Conservation (phyloP, 2,888 invertebrate species). For the Stenolophus ochropezus region DNA sequence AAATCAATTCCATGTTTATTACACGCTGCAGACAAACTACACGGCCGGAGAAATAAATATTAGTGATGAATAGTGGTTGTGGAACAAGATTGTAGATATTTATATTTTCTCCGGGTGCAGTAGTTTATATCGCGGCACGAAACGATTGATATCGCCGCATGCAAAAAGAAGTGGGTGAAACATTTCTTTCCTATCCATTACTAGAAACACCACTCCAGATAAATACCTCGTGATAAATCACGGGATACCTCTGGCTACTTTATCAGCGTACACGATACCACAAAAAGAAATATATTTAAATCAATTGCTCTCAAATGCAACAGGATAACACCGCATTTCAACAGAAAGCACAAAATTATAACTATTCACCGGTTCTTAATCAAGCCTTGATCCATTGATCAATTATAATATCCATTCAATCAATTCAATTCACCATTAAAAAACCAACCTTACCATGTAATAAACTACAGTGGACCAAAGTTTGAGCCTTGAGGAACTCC, state of each 20-base stretch:
- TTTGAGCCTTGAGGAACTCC: no score
- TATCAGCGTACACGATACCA: constrained; percentile 20
- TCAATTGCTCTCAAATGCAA: no score
- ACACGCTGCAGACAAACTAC: not conserved
- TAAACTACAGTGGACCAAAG: no score
- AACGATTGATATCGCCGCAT: constrained; percentile 19
- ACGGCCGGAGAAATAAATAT: not conserved
- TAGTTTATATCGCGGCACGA: constrained; percentile 22
- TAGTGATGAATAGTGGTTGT: not conserved
- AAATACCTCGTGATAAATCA: constrained; percentile 30
- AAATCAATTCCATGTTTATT: no score
- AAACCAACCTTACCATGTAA: no score
- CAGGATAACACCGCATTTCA: no score
- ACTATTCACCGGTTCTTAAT: no score
- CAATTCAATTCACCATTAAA: no score
- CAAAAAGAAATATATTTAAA: not conserved
- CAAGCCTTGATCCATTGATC: no score
- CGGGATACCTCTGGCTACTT: not conserved
- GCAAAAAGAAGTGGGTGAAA: constrained; percentile 25
- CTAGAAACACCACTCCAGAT: constrained; percentile 31
- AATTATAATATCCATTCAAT: no score
- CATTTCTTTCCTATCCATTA: constrained; percentile 39
- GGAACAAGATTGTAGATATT: not conserved
- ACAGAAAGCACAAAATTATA: no score
- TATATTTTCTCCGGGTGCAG: constrained; percentile 16